Evolutionary conservation across 2,888 invertebrate genomes (phyloP), one percentile per base, ranked within the genome.

Genomic region (Ichneumoninae sp.): DNA sequence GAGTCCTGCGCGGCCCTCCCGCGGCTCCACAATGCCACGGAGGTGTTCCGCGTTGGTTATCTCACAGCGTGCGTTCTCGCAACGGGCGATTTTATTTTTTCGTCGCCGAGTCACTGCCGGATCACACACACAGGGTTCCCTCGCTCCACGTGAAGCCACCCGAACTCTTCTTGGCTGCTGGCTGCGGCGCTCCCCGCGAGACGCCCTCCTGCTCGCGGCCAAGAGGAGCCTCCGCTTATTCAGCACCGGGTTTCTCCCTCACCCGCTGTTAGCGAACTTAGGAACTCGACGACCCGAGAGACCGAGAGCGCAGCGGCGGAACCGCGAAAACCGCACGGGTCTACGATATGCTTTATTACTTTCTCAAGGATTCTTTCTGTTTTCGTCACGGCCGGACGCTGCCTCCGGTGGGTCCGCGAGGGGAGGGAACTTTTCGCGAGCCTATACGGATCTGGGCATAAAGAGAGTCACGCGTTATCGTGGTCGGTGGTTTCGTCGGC

Each of bases 21-120:
- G 84, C 62, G 86, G 88, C 62, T 84, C 78, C 65, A 84, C 85
- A 86, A 86, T 83, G 86, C 85, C 84, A 75, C 74, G 78, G 84
- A 87, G 86, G 86, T 85, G 87, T 88, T 86, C 80, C 83, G 78
- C 72, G 80, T 81, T 80, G 85, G 87, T 88, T 89, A 87, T 88
- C 85, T 83, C 89, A 30, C 88, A 88, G 88, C 88, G 83, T 88
- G 88, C 62, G 83, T 74, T 85, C 84, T 80, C 81, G 65, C 78
- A 50, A 83, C 77, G 54, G 75, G 71, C 66, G 74, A 78, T 22
- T 62, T 82, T 72, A 52, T 77, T 71, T 52, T 70, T 62, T 52
- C 50, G 13, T 78, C 77, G 84, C 75, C 84, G 84, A 85, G 84
- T 83, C 80, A 86, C 75, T 76, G 30, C 26, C 40, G 72, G 60